Evolutionary conservation across 2,888 invertebrate genomes (phyloP), one percentile per base, ranked within the genome.

Genomic region (Zygothrica quintamaculata): DNA sequence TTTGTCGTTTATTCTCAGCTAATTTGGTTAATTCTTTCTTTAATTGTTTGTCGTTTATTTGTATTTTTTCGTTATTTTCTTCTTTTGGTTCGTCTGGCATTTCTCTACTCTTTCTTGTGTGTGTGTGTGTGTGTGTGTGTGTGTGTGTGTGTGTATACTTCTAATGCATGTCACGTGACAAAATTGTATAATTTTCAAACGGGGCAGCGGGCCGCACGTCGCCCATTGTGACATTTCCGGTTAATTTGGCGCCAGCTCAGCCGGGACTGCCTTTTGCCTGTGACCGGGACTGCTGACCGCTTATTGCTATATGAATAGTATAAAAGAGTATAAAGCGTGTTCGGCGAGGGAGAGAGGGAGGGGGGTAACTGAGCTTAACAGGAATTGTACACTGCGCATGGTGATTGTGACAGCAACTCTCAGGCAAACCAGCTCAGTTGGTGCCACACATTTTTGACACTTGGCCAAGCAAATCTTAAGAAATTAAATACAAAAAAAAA

Each of bases 91-190:
- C 68, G 77, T 67, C 77, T 62, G 70, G 77, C 79, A 86, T 77
- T 86, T 86, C 73, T 68, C 68, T 40, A 37, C 48, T 40, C 67
- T 48, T 59, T 74, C 58, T 66, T 65, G 51, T 40, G 26, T 65
- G 51, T 58, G 13, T 79, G 44, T 50, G 36, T 56, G 33, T 53
- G 64, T 64, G 39, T 59, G n/a, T n/a, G n/a, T n/a, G n/a, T 40
- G 26, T 65, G 51, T 58, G 13, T 79, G 44, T 50, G 36, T 56
- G 33, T 53, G 64, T 64, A 36, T 59, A 47, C 52, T 85, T 84
- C 79, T 81, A 77, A 84, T 76, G 77, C 78, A 74, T 79, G 84
- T 88, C 87, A 89, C 88, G 88, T 88, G 88, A 88, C 88, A 88
- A 88, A 85, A 87, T 89, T 87, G 78, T 87, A 88, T 88, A 84